Evolutionary conservation across 2,797 vertebrate genomes (phyloP).

Genomic region (Cyclura pinguis): DNA sequence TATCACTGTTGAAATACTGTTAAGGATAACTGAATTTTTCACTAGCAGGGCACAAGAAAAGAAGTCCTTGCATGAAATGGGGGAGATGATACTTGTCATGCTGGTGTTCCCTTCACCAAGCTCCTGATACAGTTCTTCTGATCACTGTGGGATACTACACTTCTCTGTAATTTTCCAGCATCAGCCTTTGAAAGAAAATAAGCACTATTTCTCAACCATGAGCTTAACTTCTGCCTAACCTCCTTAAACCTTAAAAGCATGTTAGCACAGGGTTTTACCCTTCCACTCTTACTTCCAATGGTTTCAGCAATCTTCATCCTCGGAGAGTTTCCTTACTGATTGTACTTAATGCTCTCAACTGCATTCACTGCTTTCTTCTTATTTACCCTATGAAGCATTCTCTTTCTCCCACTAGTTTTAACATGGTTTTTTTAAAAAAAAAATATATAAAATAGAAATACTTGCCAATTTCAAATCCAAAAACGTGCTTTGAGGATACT

Average conservation of each 20-base stretch:
- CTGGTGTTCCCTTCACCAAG: conserved; percentile 37
- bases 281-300: background rate
- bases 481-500: background rate
- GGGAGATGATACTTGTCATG: conserved; percentile 56
- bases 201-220: conserved; percentile 36
- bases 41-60: conserved; percentile 46
- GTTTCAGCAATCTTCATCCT: conserved; percentile 18
- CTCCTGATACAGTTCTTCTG: conserved; percentile 55
- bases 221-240: conserved; percentile 44
- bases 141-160: background rate
- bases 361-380: conserved; percentile 22
- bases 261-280: conserved; percentile 18
- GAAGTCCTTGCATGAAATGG: conserved; percentile 55
- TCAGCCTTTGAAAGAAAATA: conserved; percentile 43
- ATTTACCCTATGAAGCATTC: conserved; percentile 22
- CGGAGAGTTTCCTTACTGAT: background rate
- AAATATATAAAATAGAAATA: background rate
- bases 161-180: conserved; percentile 59
- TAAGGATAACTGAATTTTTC: conserved; percentile 35
- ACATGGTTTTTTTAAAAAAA: background rate
- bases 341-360: conserved; percentile 19
- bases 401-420: background rate
- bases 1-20: conserved; percentile 50
- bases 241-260: conserved; percentile 18
- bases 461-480: background rate